These are phyloP conservation scores for Arnoldichthys spilopterus DNA, from an alignment of 2,797 vertebrate species.

Conservation along the genomic window DNA sequence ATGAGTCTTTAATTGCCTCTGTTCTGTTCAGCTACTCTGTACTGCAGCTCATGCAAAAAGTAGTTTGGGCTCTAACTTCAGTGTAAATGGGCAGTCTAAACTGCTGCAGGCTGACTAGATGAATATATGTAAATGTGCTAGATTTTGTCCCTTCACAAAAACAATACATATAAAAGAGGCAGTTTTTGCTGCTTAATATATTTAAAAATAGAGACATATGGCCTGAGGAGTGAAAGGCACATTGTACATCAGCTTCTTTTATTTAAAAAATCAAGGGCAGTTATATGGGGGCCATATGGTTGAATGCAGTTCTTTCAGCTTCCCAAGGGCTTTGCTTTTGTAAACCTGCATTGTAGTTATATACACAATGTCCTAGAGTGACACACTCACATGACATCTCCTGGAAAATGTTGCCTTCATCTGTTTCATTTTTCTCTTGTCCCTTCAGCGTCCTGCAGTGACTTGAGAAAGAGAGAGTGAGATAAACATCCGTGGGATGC, in stretches of 20 bases:
- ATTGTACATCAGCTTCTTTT: background rate
- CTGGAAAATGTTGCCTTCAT: slow-evolving; percentile 14
- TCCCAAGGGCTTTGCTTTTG: background rate
- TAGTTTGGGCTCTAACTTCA: too few species aligned
- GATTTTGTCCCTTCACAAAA: too few species aligned
- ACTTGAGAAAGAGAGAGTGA: background rate
- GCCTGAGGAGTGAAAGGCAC: background rate
- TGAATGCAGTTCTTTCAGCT: background rate
- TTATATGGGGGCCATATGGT: background rate
- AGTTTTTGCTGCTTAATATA: too few species aligned
- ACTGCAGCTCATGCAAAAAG: too few species aligned
- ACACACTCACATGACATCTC: slow-evolving; percentile 1
- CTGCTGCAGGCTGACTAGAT: too few species aligned
- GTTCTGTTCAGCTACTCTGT: too few species aligned
- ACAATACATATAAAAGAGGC: too few species aligned
- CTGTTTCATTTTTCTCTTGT: slow-evolving; percentile 26
- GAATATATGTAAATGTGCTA: too few species aligned
- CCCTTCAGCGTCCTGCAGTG: slow-evolving; percentile 14
- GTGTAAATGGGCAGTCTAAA: too few species aligned
- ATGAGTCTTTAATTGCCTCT: too few species aligned
- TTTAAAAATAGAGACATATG: too few species aligned
- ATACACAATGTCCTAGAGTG: background rate
- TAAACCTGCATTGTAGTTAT: background rate
- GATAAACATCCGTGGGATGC: slow-evolving; percentile 39
- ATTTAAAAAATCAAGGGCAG: background rate